Base-by-base conservation (phyloP, 1,140 invertebrate species). In the Bacillus rossius region DNA sequence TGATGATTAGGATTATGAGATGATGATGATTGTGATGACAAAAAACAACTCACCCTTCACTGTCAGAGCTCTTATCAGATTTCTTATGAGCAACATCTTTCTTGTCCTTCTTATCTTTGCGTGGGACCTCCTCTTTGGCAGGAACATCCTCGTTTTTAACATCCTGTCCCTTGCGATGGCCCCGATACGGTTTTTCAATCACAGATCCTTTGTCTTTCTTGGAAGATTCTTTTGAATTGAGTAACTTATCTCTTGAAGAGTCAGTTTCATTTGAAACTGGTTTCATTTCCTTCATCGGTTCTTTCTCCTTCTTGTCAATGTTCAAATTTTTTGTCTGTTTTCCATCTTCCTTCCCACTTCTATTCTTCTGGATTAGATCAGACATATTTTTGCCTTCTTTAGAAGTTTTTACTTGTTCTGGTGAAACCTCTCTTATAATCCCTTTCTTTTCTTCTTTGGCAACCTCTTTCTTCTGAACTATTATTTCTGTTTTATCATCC, bases 301-400 rank as follows among this genome's bases (percentile, higher is more conserved):
- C 64, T 22, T 59, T 61, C 61, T 72, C 69, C 59, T 74, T 70
- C 53, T 68, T 57, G 56, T 71, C 69, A 41, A 70, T 68, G 4
- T 64, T 67, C 50, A 70, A 69, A 37, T 67, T 69, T 59, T 73
- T 68, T 48, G 73, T 69, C 42, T 65, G 59, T 16, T 55, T 29
- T 47, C 49, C 45, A 56, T 63, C 59, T 55, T 43, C 57, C 59
- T 62, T 53, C 10, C 29, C 29, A 34, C 10, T 34, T 34, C 10
- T 34, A 34, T 34, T 10, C 10, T 34, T 34, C 10, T 34, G 29
- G 29, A 34, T 34, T 7, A 10, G 10, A 7, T 34, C 29, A 34
- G 29, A 34, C 29, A 10, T 10, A 7, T 34, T 34, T 10, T 34
- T 34, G 25, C 22, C 8, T 13, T 57, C 8, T 57, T 57, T 55